phyloP scores from a whole-genome alignment of 2,113 vertebrate genomes.

The Oceanodroma tethys region DNA sequence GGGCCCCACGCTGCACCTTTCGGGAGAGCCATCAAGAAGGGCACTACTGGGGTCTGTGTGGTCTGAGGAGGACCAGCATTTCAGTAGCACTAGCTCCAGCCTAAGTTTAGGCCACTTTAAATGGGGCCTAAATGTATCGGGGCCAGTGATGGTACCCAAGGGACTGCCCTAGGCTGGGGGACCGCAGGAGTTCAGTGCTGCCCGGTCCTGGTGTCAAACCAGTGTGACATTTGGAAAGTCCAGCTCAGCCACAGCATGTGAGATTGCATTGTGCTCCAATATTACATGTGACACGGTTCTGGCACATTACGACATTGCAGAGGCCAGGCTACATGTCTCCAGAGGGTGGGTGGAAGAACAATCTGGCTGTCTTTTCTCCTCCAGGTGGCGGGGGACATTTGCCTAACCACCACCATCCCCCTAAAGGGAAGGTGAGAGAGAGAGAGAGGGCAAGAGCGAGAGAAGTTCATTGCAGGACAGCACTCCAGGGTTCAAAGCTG shows the following conservation, averaged over 20 bases:
- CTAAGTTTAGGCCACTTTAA: background rate
- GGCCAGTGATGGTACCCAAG: background rate
- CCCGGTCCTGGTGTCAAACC: background rate
- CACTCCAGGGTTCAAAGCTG: constrained; percentile 61
- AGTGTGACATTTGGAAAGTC: background rate
- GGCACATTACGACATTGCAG: accelerated
- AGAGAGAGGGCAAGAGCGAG: background rate
- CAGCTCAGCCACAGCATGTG: background rate
- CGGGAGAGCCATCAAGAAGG: accelerated
- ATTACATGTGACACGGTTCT: background rate
- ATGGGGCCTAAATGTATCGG: accelerated
- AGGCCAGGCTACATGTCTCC: accelerated
- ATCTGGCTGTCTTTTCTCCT: background rate
- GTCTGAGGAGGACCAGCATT: background rate
- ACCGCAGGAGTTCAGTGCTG: background rate
- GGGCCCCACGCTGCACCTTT: accelerated
- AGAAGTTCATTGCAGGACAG: background rate
- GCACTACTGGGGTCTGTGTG: background rate
- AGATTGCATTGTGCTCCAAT: background rate
- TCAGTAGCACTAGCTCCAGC: background rate
- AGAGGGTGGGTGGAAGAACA: background rate
- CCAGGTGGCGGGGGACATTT: background rate
- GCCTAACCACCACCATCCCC: background rate
- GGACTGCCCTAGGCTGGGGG: accelerated
- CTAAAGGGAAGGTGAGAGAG: background rate